These are phyloP conservation scores for Rhorus exstirpatorius DNA, from an alignment of 2,888 invertebrate species.

Conservation along the genomic window DNA sequence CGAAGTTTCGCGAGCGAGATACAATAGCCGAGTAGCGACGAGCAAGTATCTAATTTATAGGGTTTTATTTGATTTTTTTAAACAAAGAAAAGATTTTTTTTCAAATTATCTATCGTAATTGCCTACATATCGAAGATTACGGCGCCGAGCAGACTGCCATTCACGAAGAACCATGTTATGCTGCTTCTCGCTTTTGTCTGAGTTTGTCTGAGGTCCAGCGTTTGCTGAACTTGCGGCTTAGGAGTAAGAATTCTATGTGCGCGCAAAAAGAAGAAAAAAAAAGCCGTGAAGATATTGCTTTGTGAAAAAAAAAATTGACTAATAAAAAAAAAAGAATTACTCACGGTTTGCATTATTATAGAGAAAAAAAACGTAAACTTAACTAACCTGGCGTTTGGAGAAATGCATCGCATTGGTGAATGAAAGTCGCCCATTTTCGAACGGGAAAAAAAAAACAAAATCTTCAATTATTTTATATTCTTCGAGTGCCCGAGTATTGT, in stretches of 20 bases:
- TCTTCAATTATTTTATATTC: background rate
- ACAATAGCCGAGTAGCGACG: background rate
- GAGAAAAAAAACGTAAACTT: background rate
- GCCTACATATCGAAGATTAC: slow-evolving; percentile 89
- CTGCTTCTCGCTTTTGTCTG: slow-evolving; percentile 87
- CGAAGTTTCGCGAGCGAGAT: too few relatives aligned
- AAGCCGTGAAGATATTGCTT: background rate
- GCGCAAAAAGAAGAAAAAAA: background rate
- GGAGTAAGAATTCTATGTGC: slow-evolving; percentile 80
- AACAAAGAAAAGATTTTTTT: too few relatives aligned
- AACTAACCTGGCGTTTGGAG: slow-evolving; percentile 82
- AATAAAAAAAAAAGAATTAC: slow-evolving; percentile 15
- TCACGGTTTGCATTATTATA: background rate
- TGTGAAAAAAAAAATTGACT: background rate
- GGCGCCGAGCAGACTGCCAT: slow-evolving; percentile 87
- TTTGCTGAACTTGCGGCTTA: slow-evolving; percentile 87
- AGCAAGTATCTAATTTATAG: too few relatives aligned
- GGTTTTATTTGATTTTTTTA: too few relatives aligned
- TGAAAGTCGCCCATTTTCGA: slow-evolving; percentile 80
- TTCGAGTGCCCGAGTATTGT: too few relatives aligned
- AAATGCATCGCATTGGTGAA: slow-evolving; percentile 82
- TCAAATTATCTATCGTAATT: too few relatives aligned
- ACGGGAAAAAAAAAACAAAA: background rate
- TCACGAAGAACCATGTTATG: slow-evolving; percentile 88
- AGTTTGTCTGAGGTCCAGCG: slow-evolving; percentile 87